Conservation (phyloP, 2,888 invertebrate genomes). For the Calephelis perditalis region DNA sequence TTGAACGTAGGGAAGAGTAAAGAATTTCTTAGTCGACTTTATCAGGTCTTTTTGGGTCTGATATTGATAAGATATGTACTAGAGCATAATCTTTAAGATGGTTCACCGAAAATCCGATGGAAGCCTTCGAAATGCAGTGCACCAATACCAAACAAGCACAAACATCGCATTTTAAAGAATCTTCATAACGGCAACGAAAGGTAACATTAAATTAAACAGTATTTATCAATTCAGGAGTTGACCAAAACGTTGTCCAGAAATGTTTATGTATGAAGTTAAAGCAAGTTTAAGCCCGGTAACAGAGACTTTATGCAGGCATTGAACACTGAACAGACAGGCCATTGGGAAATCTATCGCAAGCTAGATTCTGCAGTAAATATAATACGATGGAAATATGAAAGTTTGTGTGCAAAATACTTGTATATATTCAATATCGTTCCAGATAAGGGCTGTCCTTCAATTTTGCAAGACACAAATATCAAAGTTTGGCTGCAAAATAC, state of each 20-base stretch:
- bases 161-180: too few species aligned
- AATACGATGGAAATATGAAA: constrained; percentile 22
- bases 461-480: constrained; percentile 12
- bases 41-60: too few species aligned
- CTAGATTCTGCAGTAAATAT: constrained; percentile 22
- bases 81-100: too few species aligned
- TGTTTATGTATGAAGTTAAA: constrained; percentile 27
- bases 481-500: background rate
- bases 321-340: constrained; percentile 20
- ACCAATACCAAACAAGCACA: too few species aligned
- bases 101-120: too few species aligned
- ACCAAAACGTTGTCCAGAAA: constrained; percentile 15
- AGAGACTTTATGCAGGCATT: constrained; percentile 22
- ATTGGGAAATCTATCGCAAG: constrained; percentile 27
- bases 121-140: too few species aligned
- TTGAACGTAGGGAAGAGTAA: too few species aligned
- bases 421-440: background rate
- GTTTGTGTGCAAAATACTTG: background rate
- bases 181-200: too few species aligned
- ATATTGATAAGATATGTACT: too few species aligned
- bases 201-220: background rate
- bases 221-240: background rate
- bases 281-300: constrained; percentile 18
- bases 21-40: too few species aligned
- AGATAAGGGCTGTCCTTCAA: too few species aligned